Percentiles rank a stretch among this genome's conserved stretches.
These are phyloP conservation scores for Hyposoter dolosus DNA, from an alignment of 2,888 invertebrate genomes.

Conservation along the genomic window DNA sequence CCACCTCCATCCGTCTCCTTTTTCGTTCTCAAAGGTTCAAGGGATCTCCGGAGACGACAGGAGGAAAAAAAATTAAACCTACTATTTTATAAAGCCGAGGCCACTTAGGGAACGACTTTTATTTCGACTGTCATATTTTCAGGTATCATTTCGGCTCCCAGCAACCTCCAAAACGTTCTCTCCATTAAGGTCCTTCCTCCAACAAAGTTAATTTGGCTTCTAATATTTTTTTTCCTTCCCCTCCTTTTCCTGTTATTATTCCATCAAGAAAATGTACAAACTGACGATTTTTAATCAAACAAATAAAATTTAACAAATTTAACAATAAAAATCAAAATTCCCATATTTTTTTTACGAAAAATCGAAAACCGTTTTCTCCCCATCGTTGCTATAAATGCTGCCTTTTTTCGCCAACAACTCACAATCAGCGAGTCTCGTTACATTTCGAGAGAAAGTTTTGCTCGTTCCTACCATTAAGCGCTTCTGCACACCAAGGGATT, in stretches of 20 bases:
- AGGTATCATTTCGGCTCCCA: slow-evolving; percentile 57
- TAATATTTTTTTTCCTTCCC: background rate
- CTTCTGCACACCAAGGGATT: background rate
- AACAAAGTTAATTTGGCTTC: slow-evolving; percentile 9
- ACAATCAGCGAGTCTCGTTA: background rate
- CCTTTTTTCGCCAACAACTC: too few relatives aligned
- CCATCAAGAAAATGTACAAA: background rate
- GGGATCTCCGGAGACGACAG: slow-evolving; percentile 1
- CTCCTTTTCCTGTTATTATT: background rate
- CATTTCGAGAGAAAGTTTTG: slow-evolving; percentile 34
- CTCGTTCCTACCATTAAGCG: slow-evolving; percentile 22
- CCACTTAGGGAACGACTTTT: slow-evolving; percentile 61
- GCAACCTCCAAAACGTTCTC: slow-evolving; percentile 24
- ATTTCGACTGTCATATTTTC: slow-evolving; percentile 64
- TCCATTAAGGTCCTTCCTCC: slow-evolving; percentile 34
- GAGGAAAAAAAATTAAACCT: slow-evolving; percentile 39
- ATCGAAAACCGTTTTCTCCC: background rate
- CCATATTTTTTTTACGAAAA: too few relatives aligned
- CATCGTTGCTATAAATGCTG: too few relatives aligned
- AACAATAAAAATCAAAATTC: background rate
- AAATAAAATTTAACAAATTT: background rate
- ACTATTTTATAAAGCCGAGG: slow-evolving; percentile 50
- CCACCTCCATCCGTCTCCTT: slow-evolving; percentile 11
- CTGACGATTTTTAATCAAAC: background rate
- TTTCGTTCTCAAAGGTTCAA: slow-evolving; percentile 17